Evolutionary conservation across 2,113 vertebrate species (phyloP).

Genomic region (Phalacrocorax aristotelis): DNA sequence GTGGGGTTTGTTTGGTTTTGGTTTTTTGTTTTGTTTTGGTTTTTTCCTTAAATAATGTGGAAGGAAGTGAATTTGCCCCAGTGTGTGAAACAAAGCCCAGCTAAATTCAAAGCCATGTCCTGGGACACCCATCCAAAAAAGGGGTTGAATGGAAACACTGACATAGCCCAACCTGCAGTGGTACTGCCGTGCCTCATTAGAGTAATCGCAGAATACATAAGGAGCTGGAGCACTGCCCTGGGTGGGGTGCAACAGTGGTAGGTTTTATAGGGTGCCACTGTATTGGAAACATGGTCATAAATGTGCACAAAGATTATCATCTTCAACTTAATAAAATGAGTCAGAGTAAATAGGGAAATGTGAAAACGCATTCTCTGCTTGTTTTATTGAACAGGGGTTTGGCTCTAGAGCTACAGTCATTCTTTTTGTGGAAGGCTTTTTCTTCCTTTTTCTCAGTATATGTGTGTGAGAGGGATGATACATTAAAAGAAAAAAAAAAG

Average conservation of each 20-base stretch:
- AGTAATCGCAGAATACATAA: not conserved
- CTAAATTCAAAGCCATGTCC: not conserved
- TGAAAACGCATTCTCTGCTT: constrained; percentile 40
- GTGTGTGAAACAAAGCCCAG: not conserved
- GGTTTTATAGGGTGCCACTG: constrained; percentile 60
- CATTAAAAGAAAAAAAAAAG: not conserved
- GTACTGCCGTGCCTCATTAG: not conserved
- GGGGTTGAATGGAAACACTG: not conserved
- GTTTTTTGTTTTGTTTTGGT: too few relatives aligned
- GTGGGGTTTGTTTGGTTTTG: not conserved
- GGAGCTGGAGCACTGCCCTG: not conserved
- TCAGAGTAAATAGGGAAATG: constrained; percentile 71
- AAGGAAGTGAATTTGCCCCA: not conserved
- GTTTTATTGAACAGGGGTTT: constrained; percentile 22
- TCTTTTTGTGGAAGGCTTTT: not conserved
- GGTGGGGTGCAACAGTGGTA: not conserved
- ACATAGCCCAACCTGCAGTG: not conserved
- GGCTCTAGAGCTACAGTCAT: not conserved
- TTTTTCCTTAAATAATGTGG: not conserved
- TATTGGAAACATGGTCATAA: constrained; percentile 66
- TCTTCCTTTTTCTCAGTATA: not conserved
- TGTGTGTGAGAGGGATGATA: not conserved
- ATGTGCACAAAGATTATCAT: constrained; percentile 56
- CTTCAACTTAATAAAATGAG: constrained; percentile 62
- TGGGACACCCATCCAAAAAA: not conserved